Conservation (phyloP, 2,113 vertebrate genomes). For the Verasper variegatus region DNA sequence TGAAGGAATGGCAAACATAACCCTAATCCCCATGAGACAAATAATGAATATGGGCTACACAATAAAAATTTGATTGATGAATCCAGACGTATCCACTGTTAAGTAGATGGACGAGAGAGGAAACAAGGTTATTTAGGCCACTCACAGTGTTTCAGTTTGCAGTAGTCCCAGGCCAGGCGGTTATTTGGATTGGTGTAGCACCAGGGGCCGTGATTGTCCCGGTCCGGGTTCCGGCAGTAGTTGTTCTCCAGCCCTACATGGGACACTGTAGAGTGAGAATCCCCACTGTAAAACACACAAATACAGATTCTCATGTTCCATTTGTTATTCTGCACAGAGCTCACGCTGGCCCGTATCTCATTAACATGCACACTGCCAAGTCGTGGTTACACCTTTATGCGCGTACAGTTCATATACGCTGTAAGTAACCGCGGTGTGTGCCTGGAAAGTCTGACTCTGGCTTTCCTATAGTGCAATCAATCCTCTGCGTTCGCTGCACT, state of each 20-base stretch:
- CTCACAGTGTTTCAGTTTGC: constrained; percentile 93
- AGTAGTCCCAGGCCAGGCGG: constrained; percentile 95
- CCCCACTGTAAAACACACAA: constrained; percentile 79
- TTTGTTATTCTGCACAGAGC: constrained; percentile 59
- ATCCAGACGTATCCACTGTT: not conserved
- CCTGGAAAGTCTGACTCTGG: constrained; percentile 59
- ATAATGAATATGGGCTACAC: too few relatives aligned
- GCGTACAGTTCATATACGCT: constrained; percentile 24
- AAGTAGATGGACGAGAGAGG: not conserved
- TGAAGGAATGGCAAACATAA: too few relatives aligned
- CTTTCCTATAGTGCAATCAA: constrained; percentile 54
- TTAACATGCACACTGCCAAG: constrained; percentile 21
- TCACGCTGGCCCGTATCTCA: constrained; percentile 26
- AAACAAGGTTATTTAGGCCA: constrained; percentile 50
- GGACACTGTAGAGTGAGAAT: constrained; percentile 78
- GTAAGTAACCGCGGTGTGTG: constrained; percentile 22
- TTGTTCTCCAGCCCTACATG: constrained; percentile 90
- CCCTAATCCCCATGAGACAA: too few relatives aligned
- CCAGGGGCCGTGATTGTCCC: constrained; percentile 96
- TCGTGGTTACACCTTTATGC: constrained; percentile 1
- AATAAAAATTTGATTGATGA: too few relatives aligned
- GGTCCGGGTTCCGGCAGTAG: constrained; percentile 95
- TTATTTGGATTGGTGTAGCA: constrained; percentile 92
- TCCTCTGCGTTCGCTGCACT: constrained; percentile 45
- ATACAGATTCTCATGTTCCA: constrained; percentile 65